phyloP scores from a whole-genome alignment of 2,888 invertebrate species.

The Proisotoma minuta region DNA sequence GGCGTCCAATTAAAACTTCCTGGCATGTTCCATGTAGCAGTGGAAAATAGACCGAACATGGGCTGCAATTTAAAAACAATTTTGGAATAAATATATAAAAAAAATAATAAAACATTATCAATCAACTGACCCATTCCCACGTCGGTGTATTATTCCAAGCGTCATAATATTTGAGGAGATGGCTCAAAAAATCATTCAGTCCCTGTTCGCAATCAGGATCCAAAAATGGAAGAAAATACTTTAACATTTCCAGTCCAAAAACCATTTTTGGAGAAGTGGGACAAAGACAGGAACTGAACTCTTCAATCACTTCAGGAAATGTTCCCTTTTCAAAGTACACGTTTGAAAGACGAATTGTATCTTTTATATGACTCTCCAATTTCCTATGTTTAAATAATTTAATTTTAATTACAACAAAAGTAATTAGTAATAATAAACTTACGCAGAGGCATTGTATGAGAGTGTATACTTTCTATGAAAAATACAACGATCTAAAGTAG shows the following conservation, averaged over 20 bases:
- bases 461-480: conserved; percentile 53
- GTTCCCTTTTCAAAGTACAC: conserved; percentile 61
- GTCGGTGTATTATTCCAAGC: conserved; percentile 66
- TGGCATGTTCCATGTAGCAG: conserved; percentile 67
- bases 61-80: conserved; percentile 55
- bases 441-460: conserved; percentile 41
- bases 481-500: conserved; percentile 60
- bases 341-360: conserved; percentile 42
- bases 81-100: conserved; percentile 9
- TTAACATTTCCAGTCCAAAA: conserved; percentile 59
- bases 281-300: conserved; percentile 72
- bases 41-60: conserved; percentile 68
- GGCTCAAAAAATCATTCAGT: conserved; percentile 69
- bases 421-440: conserved; percentile 18
- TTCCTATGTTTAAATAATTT: conserved; percentile 27
- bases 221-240: conserved; percentile 72
- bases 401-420: neutral
- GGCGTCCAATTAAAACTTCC: conserved; percentile 85
- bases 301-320: conserved; percentile 79
- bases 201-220: conserved; percentile 53
- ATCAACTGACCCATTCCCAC: conserved; percentile 61
- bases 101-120: conserved; percentile 1
- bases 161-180: conserved; percentile 73
- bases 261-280: conserved; percentile 61
- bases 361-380: conserved; percentile 42